These are phyloP conservation scores for Zygaena filipendulae DNA, from an alignment of 2,888 invertebrate genomes.

Conservation along the genomic window DNA sequence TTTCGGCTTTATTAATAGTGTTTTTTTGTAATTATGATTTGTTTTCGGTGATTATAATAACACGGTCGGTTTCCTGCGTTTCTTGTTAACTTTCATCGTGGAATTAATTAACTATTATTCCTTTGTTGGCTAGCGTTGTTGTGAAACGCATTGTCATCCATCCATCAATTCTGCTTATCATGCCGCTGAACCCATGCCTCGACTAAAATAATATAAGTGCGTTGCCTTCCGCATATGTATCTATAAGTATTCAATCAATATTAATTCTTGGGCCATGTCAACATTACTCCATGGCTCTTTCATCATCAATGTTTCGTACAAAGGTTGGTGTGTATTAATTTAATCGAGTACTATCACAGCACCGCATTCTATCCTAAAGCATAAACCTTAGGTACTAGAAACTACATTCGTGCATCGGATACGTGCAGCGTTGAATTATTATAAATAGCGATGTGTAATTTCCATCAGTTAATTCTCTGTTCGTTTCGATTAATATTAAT, in stretches of 20 bases:
- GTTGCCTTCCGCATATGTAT: slow-evolving; percentile 29
- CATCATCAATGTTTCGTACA: too few species aligned
- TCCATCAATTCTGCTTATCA: slow-evolving; percentile 59
- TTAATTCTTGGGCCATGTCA: slow-evolving; percentile 40
- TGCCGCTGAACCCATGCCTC: slow-evolving; percentile 24
- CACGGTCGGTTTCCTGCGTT: slow-evolving; percentile 29
- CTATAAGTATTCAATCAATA: slow-evolving; percentile 51
- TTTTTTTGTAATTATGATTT: slow-evolving; percentile 31
- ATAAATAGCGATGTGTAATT: too few species aligned
- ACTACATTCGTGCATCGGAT: too few species aligned
- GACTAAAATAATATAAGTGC: slow-evolving; percentile 28
- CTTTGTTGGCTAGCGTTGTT: slow-evolving; percentile 39
- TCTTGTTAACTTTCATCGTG: slow-evolving; percentile 44
- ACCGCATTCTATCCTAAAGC: slow-evolving; percentile 9
- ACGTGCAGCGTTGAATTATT: too few species aligned
- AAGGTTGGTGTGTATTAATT: slow-evolving; percentile 8
- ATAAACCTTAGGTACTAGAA: slow-evolving; percentile 6
- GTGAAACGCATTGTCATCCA: slow-evolving; percentile 48
- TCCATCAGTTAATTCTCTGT: slow-evolving; percentile 14
- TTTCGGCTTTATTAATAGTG: too few species aligned
- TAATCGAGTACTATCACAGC: too few species aligned
- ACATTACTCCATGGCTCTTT: slow-evolving; percentile 36
- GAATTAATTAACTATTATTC: slow-evolving; percentile 53
- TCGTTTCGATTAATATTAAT: slow-evolving; percentile 44
- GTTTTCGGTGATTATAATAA: slow-evolving; percentile 27